Evolutionary conservation across 2,888 invertebrate genomes (phyloP).

Genomic region (Acrobasis consociella): DNA sequence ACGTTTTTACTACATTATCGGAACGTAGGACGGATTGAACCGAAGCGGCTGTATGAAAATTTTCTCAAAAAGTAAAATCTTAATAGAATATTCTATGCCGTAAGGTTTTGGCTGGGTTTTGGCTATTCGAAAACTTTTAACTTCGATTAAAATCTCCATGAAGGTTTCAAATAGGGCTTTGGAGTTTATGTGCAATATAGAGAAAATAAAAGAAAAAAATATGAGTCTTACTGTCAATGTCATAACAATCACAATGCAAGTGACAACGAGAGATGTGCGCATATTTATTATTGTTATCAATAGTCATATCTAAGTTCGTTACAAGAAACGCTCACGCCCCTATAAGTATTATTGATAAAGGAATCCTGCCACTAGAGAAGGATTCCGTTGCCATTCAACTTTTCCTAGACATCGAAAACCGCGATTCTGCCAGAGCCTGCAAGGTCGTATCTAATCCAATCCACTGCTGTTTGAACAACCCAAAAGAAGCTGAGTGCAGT

Average conservation of each 20-base stretch:
- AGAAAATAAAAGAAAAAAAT: neutral
- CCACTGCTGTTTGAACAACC: slow-evolving; percentile 54
- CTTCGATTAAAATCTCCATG: too few relatives aligned
- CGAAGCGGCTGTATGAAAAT: too few relatives aligned
- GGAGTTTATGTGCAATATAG: too few relatives aligned
- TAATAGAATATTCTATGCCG: too few relatives aligned
- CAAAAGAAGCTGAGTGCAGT: slow-evolving; percentile 46
- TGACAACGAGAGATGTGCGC: slow-evolving; percentile 5
- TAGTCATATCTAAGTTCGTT: slow-evolving; percentile 35
- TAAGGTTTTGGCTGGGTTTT: too few relatives aligned
- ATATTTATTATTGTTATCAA: slow-evolving; percentile 26
- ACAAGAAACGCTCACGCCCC: slow-evolving; percentile 33
- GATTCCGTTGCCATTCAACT: slow-evolving; percentile 62
- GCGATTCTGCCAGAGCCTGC: slow-evolving; percentile 43
- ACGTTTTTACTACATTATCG: too few relatives aligned
- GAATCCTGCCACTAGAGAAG: slow-evolving; percentile 53
- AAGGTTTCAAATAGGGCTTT: too few relatives aligned
- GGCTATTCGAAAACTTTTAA: too few relatives aligned
- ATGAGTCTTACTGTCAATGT: neutral
- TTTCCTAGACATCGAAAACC: slow-evolving; percentile 59
- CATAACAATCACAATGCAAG: slow-evolving; percentile 19
- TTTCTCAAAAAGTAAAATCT: too few relatives aligned
- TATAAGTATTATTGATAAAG: slow-evolving; percentile 57
- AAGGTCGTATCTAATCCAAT: slow-evolving; percentile 43
- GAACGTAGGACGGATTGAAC: too few relatives aligned